phyloP scores from a whole-genome alignment of 2,888 invertebrate species.

The Metopia argyrocephala region DNA sequence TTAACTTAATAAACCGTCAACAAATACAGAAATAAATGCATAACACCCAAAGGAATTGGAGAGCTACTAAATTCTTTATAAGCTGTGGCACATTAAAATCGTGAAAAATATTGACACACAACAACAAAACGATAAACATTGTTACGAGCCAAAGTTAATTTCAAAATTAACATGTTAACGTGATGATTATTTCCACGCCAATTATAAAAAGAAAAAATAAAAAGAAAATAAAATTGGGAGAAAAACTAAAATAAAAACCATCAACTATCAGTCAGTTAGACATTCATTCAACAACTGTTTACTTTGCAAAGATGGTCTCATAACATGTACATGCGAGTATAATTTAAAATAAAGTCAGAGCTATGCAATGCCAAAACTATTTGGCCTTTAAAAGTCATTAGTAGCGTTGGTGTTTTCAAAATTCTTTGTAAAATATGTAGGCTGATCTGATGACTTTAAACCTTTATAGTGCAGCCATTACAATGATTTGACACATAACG shows the following conservation, averaged over 20 bases:
- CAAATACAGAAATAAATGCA: background rate
- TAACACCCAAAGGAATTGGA: conserved; percentile 23
- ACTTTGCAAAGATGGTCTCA: too few species aligned
- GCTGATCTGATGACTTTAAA: too few species aligned
- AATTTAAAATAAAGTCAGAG: too few species aligned
- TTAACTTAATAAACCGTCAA: too few species aligned
- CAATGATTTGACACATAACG: too few species aligned
- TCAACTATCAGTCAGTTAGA: background rate
- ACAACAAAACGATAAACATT: background rate
- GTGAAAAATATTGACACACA: background rate
- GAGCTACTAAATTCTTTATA: conserved; percentile 23
- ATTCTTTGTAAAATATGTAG: too few species aligned
- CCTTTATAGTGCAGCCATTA: too few species aligned
- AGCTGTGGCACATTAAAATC: background rate
- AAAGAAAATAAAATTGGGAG: background rate
- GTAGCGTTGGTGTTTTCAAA: too few species aligned
- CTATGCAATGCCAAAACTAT: too few species aligned
- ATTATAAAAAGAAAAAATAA: conserved; percentile 2
- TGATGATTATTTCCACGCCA: conserved; percentile 26
- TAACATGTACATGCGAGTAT: too few species aligned
- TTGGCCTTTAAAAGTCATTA: too few species aligned
- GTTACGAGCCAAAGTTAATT: conserved; percentile 33
- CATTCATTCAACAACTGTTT: conserved; percentile 8
- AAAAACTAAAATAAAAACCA: background rate
- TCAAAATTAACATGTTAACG: conserved; percentile 36